phyloP scores from a whole-genome alignment of 2,113 vertebrate genomes.

The Paramormyrops kingsleyae region DNA sequence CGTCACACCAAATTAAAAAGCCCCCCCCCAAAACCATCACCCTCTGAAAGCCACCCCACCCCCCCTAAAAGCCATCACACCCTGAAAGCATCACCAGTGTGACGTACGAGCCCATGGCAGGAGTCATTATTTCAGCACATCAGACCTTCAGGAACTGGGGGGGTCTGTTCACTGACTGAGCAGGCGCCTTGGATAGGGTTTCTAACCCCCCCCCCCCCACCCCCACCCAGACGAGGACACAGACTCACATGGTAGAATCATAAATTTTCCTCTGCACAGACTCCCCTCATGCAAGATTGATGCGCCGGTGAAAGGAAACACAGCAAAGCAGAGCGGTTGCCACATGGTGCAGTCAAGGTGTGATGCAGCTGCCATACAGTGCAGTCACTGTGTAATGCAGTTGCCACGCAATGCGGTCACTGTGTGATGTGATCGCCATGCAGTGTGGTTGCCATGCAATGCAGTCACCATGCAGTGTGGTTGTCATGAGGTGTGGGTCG shows the following conservation, averaged over 20 bases:
- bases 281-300: not conserved
- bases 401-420: not conserved
- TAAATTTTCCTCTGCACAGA: not conserved
- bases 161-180: not conserved
- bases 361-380: no score
- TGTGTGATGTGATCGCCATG: no score
- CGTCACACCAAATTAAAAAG: not conserved
- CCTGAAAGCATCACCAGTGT: not conserved
- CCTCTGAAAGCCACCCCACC: not conserved
- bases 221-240: not conserved
- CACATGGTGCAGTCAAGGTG: not conserved
- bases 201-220: not conserved
- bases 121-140: constrained; percentile 8
- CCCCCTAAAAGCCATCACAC: not conserved
- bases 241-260: not conserved
- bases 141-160: not conserved
- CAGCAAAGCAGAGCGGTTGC: not conserved
- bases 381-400: no score
- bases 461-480: not conserved
- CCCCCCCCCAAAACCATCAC: not conserved
- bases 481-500: not conserved
- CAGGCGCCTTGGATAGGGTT: not conserved
- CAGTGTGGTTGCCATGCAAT: not conserved
- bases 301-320: not conserved
- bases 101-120: not conserved